Evolutionary conservation across 1,140 invertebrate species (phyloP), one percentile per base, ranked within the genome.

Genomic region (Drosophila trapezifrons): DNA sequence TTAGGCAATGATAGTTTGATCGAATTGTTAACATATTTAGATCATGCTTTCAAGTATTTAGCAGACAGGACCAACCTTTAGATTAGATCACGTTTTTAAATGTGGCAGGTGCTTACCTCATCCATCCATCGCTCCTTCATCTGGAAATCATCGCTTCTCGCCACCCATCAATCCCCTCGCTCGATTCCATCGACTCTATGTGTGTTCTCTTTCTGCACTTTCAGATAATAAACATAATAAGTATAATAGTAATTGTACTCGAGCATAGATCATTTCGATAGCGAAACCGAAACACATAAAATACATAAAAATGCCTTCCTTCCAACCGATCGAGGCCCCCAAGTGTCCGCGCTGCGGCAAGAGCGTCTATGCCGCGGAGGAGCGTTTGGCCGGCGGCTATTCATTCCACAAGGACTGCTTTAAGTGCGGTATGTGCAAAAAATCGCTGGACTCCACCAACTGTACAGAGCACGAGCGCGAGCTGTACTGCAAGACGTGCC

Each of bases 321-420:
- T 98, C 96, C 98, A 98, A 94, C 96, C 98, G 91, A 95, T 96
- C 87, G 97, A 98, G 92, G 96, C 98, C 93, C 96, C 97, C 73
- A 99, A 99, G 94, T 99, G 99, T 95, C 98, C 98, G 77, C 98
- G 98, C 93, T 99, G 99, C 95, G 95, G 96, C 92, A 99, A 99
- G 94, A 97, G 98, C 70, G 99, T 99, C 47, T 99, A 99, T 93
- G 98, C 98, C 78, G 99, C 99, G 49, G 99, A 99, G 93, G 98
- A 99, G 93, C 96, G 97, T 90, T 95, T 99, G 80, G 98, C 98
- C 72, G 98, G 97, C 87, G 98, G 98, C 89, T 96, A 97, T 92
- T 98, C 98, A 95, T 99, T 96, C 96, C 98, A 99, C 96, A 99
- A 99, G 94, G 96, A 96, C 93, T 99, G 98, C 95, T 99, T 99